Percentiles rank a stretch among this genome's conserved stretches.
phyloP scores from a whole-genome alignment of 2,797 vertebrate species.

The Arremon aurantiirostris region DNA sequence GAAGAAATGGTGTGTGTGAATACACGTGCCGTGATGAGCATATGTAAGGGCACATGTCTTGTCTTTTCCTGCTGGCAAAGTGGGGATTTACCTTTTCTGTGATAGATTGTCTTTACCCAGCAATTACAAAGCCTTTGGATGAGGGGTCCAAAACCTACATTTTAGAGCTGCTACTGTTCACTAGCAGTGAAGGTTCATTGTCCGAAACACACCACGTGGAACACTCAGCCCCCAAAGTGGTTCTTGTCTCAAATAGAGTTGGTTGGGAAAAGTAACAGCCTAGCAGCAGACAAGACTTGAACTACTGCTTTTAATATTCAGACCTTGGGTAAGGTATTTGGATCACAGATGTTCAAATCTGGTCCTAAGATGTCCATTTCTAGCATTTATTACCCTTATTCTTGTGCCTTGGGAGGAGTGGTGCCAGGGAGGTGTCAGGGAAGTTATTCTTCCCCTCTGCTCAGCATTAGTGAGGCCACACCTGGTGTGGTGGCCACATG shows the following conservation, averaged over 20 bases:
- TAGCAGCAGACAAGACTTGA: not conserved
- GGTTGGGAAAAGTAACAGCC: not conserved
- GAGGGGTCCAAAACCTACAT: not conserved
- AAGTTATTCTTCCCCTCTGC: not conserved
- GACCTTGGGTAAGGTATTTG: not conserved
- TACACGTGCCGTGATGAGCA: rapidly evolving
- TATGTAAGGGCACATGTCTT: not conserved
- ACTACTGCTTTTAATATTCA: not conserved
- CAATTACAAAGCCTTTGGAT: not conserved
- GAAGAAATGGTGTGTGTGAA: not conserved
- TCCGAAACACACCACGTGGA: not conserved
- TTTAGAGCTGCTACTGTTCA: not conserved
- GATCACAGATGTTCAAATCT: not conserved
- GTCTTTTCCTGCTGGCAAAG: not conserved
- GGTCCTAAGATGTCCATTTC: not conserved
- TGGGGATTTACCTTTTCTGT: not conserved
- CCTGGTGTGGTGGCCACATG: not conserved
- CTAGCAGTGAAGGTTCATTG: not conserved
- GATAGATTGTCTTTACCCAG: not conserved
- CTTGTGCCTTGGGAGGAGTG: not conserved
- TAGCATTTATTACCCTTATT: not conserved
- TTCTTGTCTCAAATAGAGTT: not conserved
- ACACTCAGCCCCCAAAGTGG: not conserved
- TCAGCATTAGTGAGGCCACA: not conserved
- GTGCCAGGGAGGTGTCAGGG: not conserved